Conservation (phyloP, 2,797 vertebrate species). For the Hapalemur alaotrensis region DNA sequence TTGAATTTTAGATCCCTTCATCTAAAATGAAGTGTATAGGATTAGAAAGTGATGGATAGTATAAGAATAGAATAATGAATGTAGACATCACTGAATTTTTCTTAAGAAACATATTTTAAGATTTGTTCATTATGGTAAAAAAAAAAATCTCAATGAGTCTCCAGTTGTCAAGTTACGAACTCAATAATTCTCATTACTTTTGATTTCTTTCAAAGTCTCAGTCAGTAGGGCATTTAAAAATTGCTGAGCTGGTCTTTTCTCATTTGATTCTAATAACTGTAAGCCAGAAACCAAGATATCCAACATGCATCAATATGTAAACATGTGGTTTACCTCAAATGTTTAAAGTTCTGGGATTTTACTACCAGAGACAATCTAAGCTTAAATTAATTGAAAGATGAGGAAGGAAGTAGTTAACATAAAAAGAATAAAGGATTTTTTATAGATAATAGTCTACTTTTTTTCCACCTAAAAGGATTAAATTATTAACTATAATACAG, state of each 20-base stretch:
- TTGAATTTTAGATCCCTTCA: too few species aligned
- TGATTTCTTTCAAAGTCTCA: slow-evolving; percentile 23
- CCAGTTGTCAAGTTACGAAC: background rate
- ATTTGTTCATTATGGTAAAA: background rate
- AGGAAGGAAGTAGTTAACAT: slow-evolving; percentile 44
- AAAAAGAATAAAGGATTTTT: background rate
- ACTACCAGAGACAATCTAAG: background rate
- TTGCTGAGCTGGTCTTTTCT: slow-evolving; percentile 6
- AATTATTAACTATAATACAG: background rate
- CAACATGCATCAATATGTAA: slow-evolving; percentile 42
- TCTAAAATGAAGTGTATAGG: background rate
- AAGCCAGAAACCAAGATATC: background rate
- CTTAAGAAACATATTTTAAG: background rate
- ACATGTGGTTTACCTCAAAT: slow-evolving; percentile 27
- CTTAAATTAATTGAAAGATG: slow-evolving; percentile 52
- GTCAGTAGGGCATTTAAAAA: background rate
- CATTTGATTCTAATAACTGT: background rate
- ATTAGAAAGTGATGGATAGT: background rate
- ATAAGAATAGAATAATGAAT: background rate
- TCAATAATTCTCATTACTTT: background rate
- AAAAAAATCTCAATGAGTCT: background rate
- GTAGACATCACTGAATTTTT: background rate
- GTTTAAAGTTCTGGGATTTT: slow-evolving; percentile 20
- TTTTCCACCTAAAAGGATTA: background rate
- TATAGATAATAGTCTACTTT: background rate